Evolutionary conservation across 2,113 vertebrate genomes (phyloP).

Genomic region (Centrocercus urophasianus): DNA sequence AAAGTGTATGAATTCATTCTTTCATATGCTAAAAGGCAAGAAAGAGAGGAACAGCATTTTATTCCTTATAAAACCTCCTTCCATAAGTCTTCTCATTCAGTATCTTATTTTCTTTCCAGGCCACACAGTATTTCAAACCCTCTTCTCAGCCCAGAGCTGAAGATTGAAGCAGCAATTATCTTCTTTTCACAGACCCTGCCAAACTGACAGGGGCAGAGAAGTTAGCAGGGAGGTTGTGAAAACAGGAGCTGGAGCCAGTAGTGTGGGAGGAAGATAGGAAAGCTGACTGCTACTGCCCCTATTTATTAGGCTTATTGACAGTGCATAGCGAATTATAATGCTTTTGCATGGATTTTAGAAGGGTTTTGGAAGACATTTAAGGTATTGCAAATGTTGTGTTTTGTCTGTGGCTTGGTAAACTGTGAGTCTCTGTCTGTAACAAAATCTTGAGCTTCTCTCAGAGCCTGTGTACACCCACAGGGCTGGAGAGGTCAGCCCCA

Average conservation of each 20-base stretch:
- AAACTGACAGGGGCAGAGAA: not conserved
- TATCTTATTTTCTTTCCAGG: constrained; percentile 10
- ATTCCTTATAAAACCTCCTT: not conserved
- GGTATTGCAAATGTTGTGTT: not conserved
- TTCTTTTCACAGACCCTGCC: constrained; percentile 26
- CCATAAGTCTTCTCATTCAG: not conserved
- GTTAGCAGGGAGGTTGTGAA: constrained; percentile 1
- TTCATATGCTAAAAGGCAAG: not conserved
- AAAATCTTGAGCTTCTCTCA: not conserved
- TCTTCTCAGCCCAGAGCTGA: not conserved
- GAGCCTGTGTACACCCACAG: accelerated
- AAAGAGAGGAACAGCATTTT: not conserved
- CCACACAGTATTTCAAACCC: constrained; percentile 11
- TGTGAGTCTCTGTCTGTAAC: not conserved
- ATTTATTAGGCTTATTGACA: not conserved
- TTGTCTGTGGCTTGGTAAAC: not conserved
- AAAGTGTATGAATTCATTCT: not conserved
- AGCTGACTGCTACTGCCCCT: not conserved
- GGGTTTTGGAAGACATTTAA: not conserved
- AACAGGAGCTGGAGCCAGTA: not conserved
- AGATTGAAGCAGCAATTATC: constrained; percentile 37
- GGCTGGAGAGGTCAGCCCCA: not conserved
- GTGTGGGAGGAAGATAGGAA: not conserved
- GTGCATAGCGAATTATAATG: not conserved
- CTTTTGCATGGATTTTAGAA: not conserved